A percentile compares a stretch with the other conserved stretches of the same genome.
Evolutionary conservation across 2,113 vertebrate genomes (phyloP).

Genomic region (Andinoacara biseriatus): DNA sequence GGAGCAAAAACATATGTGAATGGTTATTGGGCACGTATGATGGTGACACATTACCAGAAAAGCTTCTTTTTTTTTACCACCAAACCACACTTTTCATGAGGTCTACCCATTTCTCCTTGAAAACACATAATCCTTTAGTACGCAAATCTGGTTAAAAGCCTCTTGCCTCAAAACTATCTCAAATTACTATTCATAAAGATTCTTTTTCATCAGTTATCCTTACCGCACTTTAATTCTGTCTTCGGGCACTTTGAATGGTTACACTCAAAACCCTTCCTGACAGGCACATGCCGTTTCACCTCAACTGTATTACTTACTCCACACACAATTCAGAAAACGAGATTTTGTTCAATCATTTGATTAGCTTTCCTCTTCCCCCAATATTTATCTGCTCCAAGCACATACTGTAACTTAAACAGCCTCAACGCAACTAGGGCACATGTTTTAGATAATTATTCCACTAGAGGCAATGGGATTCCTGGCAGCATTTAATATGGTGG

Average conservation of each 20-base stretch:
- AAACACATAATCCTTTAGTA: constrained; percentile 48
- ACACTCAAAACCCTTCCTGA: constrained; percentile 26
- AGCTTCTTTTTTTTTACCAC: constrained; percentile 17
- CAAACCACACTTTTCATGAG: constrained; percentile 49
- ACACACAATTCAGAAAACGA: not conserved
- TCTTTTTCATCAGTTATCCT: constrained; percentile 30
- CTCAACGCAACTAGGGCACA: constrained; percentile 41
- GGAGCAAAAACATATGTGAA: constrained; percentile 45
- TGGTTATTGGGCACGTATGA: constrained; percentile 11
- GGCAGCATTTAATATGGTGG: constrained; percentile 22
- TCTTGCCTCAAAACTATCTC: constrained; percentile 45
- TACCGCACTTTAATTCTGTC: constrained; percentile 30
- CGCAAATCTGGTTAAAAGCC: constrained; percentile 32
- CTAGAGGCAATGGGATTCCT: constrained; percentile 38
- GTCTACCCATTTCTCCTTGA: constrained; percentile 42
- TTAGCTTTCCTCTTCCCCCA: constrained; percentile 53
- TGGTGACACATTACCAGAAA: constrained; percentile 16
- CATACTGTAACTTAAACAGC: constrained; percentile 54
- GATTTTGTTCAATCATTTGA: constrained; percentile 31
- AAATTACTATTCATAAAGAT: constrained; percentile 50
- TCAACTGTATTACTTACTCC: constrained; percentile 12
- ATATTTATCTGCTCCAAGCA: constrained; percentile 61
- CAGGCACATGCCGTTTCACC: constrained; percentile 14
- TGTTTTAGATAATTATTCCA: constrained; percentile 56
- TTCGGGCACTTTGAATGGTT: constrained; percentile 11